A percentile compares a stretch with the other conserved stretches of the same genome.
These are phyloP conservation scores for Diadophis punctatus DNA, from an alignment of 2,113 vertebrate genomes.

Conservation along the genomic window DNA sequence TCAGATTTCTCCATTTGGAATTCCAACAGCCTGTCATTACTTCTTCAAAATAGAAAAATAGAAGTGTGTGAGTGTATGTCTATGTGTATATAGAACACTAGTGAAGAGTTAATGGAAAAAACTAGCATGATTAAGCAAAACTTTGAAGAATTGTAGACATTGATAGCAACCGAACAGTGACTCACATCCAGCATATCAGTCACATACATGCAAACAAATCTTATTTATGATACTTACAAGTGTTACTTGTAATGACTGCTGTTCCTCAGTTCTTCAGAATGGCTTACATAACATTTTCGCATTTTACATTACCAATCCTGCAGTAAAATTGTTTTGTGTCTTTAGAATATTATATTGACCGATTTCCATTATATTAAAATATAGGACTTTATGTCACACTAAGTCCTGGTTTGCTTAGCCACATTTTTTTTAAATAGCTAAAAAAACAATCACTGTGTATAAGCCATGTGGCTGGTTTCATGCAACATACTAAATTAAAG, in stretches of 20 bases:
- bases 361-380: neutral
- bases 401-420: neutral
- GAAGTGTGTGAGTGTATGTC: neutral
- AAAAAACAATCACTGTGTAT: neutral
- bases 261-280: neutral
- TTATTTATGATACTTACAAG: neutral
- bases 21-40: neutral
- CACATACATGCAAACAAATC: neutral
- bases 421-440: neutral
- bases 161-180: neutral
- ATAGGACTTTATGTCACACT: neutral
- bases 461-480: neutral
- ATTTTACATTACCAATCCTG: neutral
- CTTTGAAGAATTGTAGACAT: neutral
- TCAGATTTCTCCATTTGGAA: neutral
- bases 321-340: neutral
- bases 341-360: neutral
- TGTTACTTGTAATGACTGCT: neutral
- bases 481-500: neutral
- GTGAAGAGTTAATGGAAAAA: neutral
- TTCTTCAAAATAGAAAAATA: neutral
- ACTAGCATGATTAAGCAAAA: neutral
- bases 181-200: neutral
- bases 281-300: neutral
- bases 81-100: neutral